A percentile compares a stretch with the other conserved stretches of the same genome.
phyloP scores from a whole-genome alignment of 1,140 invertebrate species.

The Coboldia fuscipes region DNA sequence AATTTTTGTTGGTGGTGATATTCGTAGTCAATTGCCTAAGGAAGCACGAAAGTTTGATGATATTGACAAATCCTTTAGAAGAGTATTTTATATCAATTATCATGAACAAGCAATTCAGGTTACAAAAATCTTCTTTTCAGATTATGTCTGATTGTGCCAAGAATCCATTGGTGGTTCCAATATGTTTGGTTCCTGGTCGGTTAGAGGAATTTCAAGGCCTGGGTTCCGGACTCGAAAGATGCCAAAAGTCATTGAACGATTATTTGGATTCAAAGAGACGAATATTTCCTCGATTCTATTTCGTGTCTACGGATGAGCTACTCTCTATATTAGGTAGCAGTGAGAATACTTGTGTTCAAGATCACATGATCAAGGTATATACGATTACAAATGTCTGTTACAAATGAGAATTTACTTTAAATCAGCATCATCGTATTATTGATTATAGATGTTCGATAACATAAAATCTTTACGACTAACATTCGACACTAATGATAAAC shows the following conservation, averaged over 20 bases:
- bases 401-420: background rate
- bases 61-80: slow-evolving; percentile 57
- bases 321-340: slow-evolving; percentile 73
- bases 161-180: slow-evolving; percentile 49
- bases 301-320: slow-evolving; percentile 82
- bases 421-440: background rate
- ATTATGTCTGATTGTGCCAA: slow-evolving; percentile 67
- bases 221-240: slow-evolving; percentile 55
- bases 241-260: slow-evolving; percentile 76
- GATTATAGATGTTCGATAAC: slow-evolving; percentile 70
- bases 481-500: slow-evolving; percentile 33
- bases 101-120: background rate
- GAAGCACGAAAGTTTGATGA: slow-evolving; percentile 77
- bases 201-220: slow-evolving; percentile 51
- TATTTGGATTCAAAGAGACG: slow-evolving; percentile 72
- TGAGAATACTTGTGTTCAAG: slow-evolving; percentile 57
- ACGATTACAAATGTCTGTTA: slow-evolving; percentile 1
- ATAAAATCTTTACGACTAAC: slow-evolving; percentile 47
- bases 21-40: slow-evolving; percentile 60
- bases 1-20: slow-evolving; percentile 75
- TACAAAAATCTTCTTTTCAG: slow-evolving; percentile 17
- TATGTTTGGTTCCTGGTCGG: slow-evolving; percentile 48
- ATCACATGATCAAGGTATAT: slow-evolving; percentile 72
- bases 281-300: slow-evolving; percentile 76
- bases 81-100: slow-evolving; percentile 20